phyloP scores from a whole-genome alignment of 2,888 invertebrate genomes.

The Drosophila peninsularis region DNA sequence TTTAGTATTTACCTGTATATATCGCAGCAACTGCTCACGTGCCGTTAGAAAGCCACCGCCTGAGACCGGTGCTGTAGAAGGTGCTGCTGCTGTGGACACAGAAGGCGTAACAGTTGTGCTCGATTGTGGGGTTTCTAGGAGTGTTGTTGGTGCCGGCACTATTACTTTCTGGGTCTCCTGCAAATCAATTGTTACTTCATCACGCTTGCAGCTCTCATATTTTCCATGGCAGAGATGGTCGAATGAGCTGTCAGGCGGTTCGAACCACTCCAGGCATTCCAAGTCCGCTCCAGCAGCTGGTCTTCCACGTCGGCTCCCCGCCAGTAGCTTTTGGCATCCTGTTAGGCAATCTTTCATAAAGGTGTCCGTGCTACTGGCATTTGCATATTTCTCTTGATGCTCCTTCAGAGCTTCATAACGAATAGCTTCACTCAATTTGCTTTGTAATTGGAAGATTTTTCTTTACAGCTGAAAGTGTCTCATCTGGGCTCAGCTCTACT shows the following conservation, averaged over 20 bases:
- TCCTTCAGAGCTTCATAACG: slow-evolving; percentile 28
- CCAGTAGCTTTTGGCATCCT: slow-evolving; percentile 23
- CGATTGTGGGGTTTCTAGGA: background rate
- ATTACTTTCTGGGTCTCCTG: background rate
- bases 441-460: slow-evolving; percentile 3
- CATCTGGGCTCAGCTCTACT: background rate
- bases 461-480: background rate
- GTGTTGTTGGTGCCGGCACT: background rate
- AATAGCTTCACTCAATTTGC: slow-evolving; percentile 17
- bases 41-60: slow-evolving; percentile 67
- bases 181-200: slow-evolving; percentile 21
- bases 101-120: background rate
- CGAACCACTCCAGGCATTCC: background rate
- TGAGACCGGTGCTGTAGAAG: background rate
- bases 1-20: slow-evolving; percentile 56
- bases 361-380: background rate
- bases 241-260: background rate
- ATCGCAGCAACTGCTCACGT: slow-evolving; percentile 71
- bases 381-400: slow-evolving; percentile 44
- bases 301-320: slow-evolving; percentile 19
- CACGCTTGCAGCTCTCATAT: slow-evolving; percentile 44
- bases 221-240: slow-evolving; percentile 47
- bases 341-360: slow-evolving; percentile 37
- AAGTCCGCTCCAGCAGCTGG: background rate
- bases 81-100: background rate